Evolutionary conservation across 2,888 invertebrate genomes (phyloP), one percentile per base, ranked within the genome.

Genomic region (Luperina nickerlii): DNA sequence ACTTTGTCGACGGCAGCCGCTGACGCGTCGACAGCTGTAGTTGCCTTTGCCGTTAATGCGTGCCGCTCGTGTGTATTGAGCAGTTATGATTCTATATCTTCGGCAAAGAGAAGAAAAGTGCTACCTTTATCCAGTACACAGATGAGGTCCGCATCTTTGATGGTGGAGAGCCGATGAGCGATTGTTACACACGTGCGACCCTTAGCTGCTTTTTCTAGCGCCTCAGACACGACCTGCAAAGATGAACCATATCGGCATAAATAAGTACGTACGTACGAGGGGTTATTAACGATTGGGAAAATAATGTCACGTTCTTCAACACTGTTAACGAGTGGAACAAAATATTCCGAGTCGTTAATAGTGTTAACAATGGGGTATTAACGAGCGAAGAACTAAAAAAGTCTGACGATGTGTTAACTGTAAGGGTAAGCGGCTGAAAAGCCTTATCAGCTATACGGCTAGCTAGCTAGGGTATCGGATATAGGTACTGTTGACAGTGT

Each of bases 161-260:
- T 98, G 0, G 99, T 99, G 20, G 98, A 98, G 76, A 99, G 97
- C 32, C 99, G 97, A 95, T 99, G 99, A 13, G 99, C 99, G 88
- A 99, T 98, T 1, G 98, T 98, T 48, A 99, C 98, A 90, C 98
- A 98, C 0, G 99, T 99, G 71, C 99, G 97, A 1, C 98, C 98
- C 86, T 98, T 97, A 76, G 98, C 97, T 0, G 99, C 99, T 90
- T 97, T 97, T 90, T 99, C 98, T 81, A 99, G 94, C 0, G 99
- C 99, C 91, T 98, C 98, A 89, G 99, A 98, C 0, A 99, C 99
- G 38, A 98, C 96, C 98, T 97, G 93, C 0, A 89, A 90, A 74
- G 9, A 42, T 54, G n/a, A 76, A 73, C 8, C 1, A 15, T 24
- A 51, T 32, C 18, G 2, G 32, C 8, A 2, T 82, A 54, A 82